phyloP scores from a whole-genome alignment of 2,113 vertebrate genomes.

The Sturnus vulgaris region DNA sequence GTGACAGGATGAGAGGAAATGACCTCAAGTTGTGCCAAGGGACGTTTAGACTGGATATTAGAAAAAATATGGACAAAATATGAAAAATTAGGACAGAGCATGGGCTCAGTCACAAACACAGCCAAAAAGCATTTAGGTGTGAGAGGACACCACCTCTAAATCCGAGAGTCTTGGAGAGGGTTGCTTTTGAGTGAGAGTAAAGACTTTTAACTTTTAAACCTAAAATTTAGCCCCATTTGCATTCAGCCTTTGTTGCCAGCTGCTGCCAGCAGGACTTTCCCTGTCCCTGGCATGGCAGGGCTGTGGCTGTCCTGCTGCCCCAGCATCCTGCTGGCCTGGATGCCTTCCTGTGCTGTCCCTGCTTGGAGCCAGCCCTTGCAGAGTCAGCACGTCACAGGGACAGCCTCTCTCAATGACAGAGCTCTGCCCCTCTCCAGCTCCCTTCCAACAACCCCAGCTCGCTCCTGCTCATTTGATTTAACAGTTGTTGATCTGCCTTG shows the following conservation, averaged over 20 bases:
- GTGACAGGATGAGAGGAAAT: too few relatives aligned
- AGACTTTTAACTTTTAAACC: not conserved
- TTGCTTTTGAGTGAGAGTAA: not conserved
- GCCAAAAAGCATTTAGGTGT: not conserved
- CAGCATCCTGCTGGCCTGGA: not conserved
- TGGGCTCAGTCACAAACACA: not conserved
- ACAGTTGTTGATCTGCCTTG: conserved; percentile 33
- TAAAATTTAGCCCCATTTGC: not conserved
- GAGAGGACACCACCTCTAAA: not conserved
- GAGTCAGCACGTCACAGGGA: not conserved
- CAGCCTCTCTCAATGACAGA: not conserved
- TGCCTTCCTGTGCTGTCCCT: not conserved
- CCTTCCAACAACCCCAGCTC: not conserved
- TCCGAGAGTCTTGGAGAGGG: not conserved
- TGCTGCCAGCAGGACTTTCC: not conserved
- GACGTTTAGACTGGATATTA: too few relatives aligned
- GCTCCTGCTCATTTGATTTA: not conserved
- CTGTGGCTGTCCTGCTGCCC: not conserved
- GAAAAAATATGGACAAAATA: too few relatives aligned
- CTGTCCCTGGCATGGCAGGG: not conserved
- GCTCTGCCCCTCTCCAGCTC: not conserved
- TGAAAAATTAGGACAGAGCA: not conserved
- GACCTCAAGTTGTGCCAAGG: too few relatives aligned
- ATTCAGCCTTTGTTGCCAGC: not conserved
- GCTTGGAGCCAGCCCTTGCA: not conserved